A percentile compares a stretch with the other conserved stretches of the same genome.
Evolutionary conservation across 2,888 invertebrate species (phyloP).

Genomic region (Anoplius nigerrimus): DNA sequence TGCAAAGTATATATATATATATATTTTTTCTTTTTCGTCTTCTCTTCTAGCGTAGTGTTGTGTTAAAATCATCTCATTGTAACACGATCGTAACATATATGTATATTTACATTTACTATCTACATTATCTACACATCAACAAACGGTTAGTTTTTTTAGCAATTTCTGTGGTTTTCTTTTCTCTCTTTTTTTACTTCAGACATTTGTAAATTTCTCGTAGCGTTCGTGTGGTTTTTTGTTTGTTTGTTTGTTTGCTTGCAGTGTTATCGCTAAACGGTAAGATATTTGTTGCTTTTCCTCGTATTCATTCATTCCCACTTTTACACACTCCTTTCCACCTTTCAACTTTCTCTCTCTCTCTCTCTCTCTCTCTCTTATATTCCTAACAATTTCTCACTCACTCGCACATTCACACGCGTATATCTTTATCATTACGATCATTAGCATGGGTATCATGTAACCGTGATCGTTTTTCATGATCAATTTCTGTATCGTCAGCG

Average conservation of each 20-base stretch:
- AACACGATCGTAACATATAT: conserved; percentile 64
- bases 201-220: conserved; percentile 6
- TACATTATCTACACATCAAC: conserved; percentile 75
- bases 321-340: background rate
- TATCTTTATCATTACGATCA: conserved; percentile 17
- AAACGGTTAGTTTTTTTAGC: conserved; percentile 68
- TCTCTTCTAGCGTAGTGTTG: conserved; percentile 25
- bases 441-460: conserved; percentile 18
- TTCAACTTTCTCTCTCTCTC: conserved; percentile 1
- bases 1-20: conserved; percentile 33
- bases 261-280: conserved; percentile 21
- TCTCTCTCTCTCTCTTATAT: background rate
- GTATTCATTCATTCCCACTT: conserved; percentile 2
- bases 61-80: conserved; percentile 56
- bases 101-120: conserved; percentile 73
- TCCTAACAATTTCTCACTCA: too few relatives aligned
- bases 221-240: conserved; percentile 29
- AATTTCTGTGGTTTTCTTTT: conserved; percentile 17
- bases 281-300: conserved; percentile 14
- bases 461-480: too few relatives aligned
- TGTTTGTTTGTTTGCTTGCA: conserved; percentile 23
- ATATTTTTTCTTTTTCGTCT: conserved; percentile 5
- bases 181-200: conserved; percentile 9
- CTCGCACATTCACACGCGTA: too few relatives aligned
- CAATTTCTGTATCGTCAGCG: too few relatives aligned